These are phyloP conservation scores for Psylliodes chrysocephalus DNA, from an alignment of 2,888 invertebrate genomes.

Conservation along the genomic window DNA sequence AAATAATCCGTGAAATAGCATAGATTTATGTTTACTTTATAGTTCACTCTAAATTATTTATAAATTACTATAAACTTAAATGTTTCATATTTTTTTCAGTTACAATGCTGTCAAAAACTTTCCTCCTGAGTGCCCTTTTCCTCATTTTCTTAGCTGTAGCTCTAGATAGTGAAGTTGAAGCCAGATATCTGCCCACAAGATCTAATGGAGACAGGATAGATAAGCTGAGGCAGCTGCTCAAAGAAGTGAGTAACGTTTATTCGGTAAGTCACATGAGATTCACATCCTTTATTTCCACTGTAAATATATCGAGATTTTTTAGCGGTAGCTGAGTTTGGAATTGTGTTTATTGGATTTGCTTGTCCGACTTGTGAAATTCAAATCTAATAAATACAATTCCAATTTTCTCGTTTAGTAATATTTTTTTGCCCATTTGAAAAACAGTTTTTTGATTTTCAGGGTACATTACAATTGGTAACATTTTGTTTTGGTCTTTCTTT, in stretches of 20 bases:
- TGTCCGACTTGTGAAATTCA: too few species aligned
- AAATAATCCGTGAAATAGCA: too few species aligned
- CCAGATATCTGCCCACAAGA: constrained; percentile 67
- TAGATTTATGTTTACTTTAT: too few species aligned
- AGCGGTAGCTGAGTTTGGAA: too few species aligned
- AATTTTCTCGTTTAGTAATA: too few species aligned
- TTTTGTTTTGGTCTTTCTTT: constrained; percentile 8
- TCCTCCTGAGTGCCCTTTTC: constrained; percentile 39
- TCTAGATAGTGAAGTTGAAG: constrained; percentile 62
- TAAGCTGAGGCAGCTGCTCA: constrained; percentile 67
- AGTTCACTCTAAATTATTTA: too few species aligned
- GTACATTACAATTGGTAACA: too few species aligned
- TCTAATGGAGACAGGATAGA: constrained; percentile 67
- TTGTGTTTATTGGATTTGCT: too few species aligned
- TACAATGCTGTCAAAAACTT: constrained; percentile 38
- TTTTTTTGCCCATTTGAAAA: too few species aligned
- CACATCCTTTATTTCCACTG: constrained; percentile 33
- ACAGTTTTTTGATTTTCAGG: too few species aligned
- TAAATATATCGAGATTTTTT: constrained; percentile 5
- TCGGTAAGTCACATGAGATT: constrained; percentile 42
- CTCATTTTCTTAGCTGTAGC: constrained; percentile 49
- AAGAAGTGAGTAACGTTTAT: constrained; percentile 65
- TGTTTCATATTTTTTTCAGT: constrained; percentile 31
- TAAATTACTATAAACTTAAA: too few species aligned
- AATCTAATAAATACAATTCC: too few species aligned